Base-by-base conservation (phyloP, 2,797 vertebrate genomes). In the Alectoris magna region DNA sequence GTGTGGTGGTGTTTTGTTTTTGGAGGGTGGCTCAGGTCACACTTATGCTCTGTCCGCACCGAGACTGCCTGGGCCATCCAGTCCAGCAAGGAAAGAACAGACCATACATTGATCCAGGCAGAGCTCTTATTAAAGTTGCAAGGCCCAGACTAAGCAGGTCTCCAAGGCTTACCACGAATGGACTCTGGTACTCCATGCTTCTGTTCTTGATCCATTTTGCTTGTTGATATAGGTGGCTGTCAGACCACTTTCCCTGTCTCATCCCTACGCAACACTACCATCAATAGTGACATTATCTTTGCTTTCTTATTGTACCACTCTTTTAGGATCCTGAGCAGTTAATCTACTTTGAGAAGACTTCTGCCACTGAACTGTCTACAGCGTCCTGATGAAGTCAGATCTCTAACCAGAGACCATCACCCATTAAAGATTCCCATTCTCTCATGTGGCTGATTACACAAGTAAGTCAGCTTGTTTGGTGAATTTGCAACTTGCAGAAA, bases 401-500 rank as follows among this genome's bases (percentile, higher is more conserved):
- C 10, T 34, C 58, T 38, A 5, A 2, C 17, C 7, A 58, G 24
- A 18, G 15, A 51, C 38, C 10, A 68, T 26, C 60, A 77, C 7
- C 38, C 53, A 68, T 27, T 23, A 29, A 49, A 29, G 14, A 10
- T 53, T 43, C 67, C n/a, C 3, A 2, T n/a, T 44, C 68, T 38
- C 68, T 59, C 51, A 6, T 1, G 3, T 22, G 14, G 27, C 31
- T 3, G 3, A 58, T 36, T 46, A 41, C 43, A 24, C 0, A 10
- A 70, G 12, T 2, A 22, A 24, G 19, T 69, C 75, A 63, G 26
- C 14, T 60, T 27, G 34, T 29, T 46, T 29, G 39, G 22, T 51
- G 44, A 73, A 72, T 78, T 68, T 74, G 17, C 24, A 62, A 81
- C 77, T 81, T 71, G 9, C 38, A 90, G 38, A 90, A 95, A 79